These are phyloP conservation scores for Larimichthys crocea DNA, from an alignment of 2,113 vertebrate genomes.

Conservation along the genomic window DNA sequence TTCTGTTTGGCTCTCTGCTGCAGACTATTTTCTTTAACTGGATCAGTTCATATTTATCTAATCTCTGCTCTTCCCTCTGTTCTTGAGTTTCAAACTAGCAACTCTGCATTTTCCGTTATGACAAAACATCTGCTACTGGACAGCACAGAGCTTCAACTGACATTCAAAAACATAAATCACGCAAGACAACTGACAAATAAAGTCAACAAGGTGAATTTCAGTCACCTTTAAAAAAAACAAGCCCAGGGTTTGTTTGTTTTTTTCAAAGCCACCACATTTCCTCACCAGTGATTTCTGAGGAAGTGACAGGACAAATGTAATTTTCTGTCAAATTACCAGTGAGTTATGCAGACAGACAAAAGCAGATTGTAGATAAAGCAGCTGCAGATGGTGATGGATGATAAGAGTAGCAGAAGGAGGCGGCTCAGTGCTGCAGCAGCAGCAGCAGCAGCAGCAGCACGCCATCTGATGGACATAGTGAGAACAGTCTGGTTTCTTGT, in stretches of 20 bases:
- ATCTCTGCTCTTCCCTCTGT: neutral
- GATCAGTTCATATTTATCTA: neutral
- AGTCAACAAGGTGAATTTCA: neutral
- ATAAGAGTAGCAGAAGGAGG: slow-evolving; percentile 8
- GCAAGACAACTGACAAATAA: neutral
- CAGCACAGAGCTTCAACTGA: neutral
- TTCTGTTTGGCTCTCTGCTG: neutral
- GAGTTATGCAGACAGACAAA: slow-evolving; percentile 49
- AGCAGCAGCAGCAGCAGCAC: slow-evolving; percentile 11
- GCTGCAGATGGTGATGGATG: slow-evolving; percentile 21
- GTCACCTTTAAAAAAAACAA: neutral
- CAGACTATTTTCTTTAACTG: neutral
- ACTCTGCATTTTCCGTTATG: neutral
- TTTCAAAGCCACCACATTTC: neutral
- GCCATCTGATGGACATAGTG: slow-evolving; percentile 63
- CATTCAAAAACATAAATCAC: neutral
- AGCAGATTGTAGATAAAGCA: slow-evolving; percentile 51
- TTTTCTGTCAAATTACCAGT: slow-evolving; percentile 20
- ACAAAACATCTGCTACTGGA: neutral
- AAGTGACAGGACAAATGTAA: slow-evolving; percentile 22
- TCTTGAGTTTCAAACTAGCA: neutral
- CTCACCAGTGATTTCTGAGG: slow-evolving; percentile 8
- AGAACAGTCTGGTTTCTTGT: neutral
- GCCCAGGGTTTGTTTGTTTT: neutral
- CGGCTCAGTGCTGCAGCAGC: neutral